These are phyloP conservation scores for Agrilus biguttatus DNA, from an alignment of 2,888 invertebrate genomes.

Conservation along the genomic window DNA sequence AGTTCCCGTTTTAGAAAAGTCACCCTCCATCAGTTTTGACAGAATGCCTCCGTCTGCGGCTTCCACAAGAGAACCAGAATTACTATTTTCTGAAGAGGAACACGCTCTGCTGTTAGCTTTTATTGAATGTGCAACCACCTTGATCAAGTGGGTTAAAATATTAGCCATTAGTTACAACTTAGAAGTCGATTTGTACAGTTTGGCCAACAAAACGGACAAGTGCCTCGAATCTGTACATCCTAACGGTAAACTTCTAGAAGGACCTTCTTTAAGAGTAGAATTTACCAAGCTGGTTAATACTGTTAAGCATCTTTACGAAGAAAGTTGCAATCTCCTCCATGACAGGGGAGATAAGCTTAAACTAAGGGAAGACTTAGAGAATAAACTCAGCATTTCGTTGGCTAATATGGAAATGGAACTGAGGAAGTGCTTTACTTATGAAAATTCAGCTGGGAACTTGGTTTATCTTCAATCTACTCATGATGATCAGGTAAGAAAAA, in stretches of 20 bases:
- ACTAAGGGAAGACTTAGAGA: conserved; percentile 51
- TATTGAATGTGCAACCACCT: conserved; percentile 68
- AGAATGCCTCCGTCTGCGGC: conserved; percentile 5
- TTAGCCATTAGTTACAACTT: conserved; percentile 54
- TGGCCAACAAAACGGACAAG: conserved; percentile 57
- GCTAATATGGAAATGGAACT: conserved; percentile 59
- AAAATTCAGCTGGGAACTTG: conserved; percentile 36
- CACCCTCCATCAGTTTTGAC: conserved; percentile 6
- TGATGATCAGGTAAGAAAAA: conserved; percentile 33
- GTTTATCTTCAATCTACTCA: conserved; percentile 41
- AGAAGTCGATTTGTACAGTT: conserved; percentile 59
- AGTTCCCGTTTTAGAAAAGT: conserved; percentile 15
- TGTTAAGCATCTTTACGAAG: conserved; percentile 53
- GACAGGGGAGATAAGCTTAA: conserved; percentile 52
- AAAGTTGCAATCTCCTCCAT: conserved; percentile 53
- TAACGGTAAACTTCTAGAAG: conserved; percentile 55
- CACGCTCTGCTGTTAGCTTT: conserved; percentile 57
- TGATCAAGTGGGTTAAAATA: conserved; percentile 70
- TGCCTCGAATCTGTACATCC: conserved; percentile 64
- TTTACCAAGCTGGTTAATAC: conserved; percentile 61
- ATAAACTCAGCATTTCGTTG: conserved; percentile 49
- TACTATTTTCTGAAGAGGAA: conserved; percentile 47
- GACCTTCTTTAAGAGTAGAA: conserved; percentile 39
- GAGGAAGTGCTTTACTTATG: conserved; percentile 50
- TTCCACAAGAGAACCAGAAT: conserved; percentile 21